Evolutionary conservation across 2,113 vertebrate genomes (phyloP).

Genomic region (Notothenia coriiceps): DNA sequence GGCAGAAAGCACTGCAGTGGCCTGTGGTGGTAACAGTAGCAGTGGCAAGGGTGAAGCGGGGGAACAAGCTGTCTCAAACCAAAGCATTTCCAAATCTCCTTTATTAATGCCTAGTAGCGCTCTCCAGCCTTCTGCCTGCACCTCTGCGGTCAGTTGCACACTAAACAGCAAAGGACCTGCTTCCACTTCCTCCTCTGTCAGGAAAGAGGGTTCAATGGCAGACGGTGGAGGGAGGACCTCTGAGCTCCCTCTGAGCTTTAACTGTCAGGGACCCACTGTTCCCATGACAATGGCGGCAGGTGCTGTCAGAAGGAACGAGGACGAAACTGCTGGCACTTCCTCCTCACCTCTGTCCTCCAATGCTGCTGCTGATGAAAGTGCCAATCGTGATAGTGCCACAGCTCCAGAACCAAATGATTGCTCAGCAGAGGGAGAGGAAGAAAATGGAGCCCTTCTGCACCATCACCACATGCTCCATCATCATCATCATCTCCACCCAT

Average conservation of each 20-base stretch:
- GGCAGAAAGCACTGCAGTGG: conserved; percentile 85
- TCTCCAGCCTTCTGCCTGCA: conserved; percentile 94
- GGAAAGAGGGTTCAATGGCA: conserved; percentile 89
- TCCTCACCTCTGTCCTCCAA: conserved; percentile 82
- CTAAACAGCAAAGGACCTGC: conserved; percentile 88
- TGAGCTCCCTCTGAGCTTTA: conserved; percentile 96
- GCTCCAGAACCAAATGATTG: conserved; percentile 99
- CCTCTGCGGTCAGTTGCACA: conserved; percentile 86
- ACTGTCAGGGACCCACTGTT: conserved; percentile 91
- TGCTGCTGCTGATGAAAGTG: conserved; percentile 94
- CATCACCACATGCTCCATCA: conserved; percentile 86
- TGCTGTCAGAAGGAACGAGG: conserved; percentile 90
- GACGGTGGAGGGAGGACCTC: conserved; percentile 92
- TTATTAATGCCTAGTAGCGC: conserved; percentile 99
- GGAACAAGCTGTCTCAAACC: conserved; percentile 99
- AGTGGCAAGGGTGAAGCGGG: conserved; percentile 87
- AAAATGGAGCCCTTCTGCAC: conserved; percentile 86
- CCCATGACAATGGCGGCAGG: conserved; percentile 86
- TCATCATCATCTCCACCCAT: conserved; percentile 84
- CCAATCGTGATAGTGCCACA: conserved; percentile 99
- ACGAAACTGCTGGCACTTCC: conserved; percentile 85
- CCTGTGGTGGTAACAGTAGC: conserved; percentile 88
- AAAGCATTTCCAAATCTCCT: conserved; percentile 99
- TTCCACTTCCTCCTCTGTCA: conserved; percentile 93
- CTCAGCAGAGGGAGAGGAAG: conserved; percentile 93